Conservation (phyloP, 2,888 invertebrate species). For the Thera britannica region DNA sequence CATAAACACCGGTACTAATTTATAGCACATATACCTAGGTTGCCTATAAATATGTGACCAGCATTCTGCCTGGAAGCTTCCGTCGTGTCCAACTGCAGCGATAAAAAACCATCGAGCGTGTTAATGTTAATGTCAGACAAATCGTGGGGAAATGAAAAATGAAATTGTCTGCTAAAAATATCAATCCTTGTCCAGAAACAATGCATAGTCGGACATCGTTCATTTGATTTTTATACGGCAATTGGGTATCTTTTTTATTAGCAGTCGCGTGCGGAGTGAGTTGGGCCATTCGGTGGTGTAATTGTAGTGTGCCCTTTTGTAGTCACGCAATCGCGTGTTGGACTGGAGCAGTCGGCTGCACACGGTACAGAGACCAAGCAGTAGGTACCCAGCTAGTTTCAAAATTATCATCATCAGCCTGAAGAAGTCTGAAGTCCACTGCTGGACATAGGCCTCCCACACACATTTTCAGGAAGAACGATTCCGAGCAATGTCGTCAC, state of each 20-base stretch:
- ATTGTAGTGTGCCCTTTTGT: slow-evolving; percentile 69
- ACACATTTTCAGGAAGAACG: too few relatives aligned
- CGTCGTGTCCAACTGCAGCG: slow-evolving; percentile 34
- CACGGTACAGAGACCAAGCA: slow-evolving; percentile 4
- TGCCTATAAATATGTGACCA: slow-evolving; percentile 20
- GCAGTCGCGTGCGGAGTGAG: slow-evolving; percentile 71
- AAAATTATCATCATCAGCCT: too few relatives aligned
- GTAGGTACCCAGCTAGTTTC: slow-evolving; percentile 1
- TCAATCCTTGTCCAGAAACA: slow-evolving; percentile 46
- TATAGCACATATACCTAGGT: background rate
- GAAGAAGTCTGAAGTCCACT: too few relatives aligned
- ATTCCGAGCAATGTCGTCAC: too few relatives aligned
- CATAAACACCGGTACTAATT: too few relatives aligned
- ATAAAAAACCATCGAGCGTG: slow-evolving; percentile 45
- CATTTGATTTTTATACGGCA: slow-evolving; percentile 55
- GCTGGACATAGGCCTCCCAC: too few relatives aligned
- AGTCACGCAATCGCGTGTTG: slow-evolving; percentile 76
- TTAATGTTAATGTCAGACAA: slow-evolving; percentile 44
- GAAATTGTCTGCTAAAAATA: slow-evolving; percentile 48
- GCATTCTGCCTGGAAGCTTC: slow-evolving; percentile 27
- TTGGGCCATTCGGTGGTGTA: slow-evolving; percentile 68
- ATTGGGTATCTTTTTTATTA: slow-evolving; percentile 62
- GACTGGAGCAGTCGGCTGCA: slow-evolving; percentile 16
- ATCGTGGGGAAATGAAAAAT: slow-evolving; percentile 46
- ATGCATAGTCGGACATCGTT: slow-evolving; percentile 46